Evolutionary conservation across 2,113 vertebrate genomes (phyloP), one percentile per base, ranked within the genome.

Genomic region (Columba janthina): DNA sequence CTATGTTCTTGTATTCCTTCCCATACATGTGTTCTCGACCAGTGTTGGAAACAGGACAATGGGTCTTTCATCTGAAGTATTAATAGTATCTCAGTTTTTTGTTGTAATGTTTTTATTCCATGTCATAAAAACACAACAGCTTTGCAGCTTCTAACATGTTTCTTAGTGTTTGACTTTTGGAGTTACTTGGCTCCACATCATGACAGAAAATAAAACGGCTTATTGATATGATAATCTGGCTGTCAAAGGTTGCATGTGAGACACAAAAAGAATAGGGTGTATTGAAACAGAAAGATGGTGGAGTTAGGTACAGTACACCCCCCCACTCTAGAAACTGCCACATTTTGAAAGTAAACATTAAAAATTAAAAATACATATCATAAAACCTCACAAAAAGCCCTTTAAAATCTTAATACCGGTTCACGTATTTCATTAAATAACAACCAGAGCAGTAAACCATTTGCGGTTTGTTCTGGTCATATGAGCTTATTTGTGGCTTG

Each of bases 401-500:
- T 75, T 87, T 87, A 69, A 93, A 89, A 93, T 57, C 65, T 77
- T 89, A 84, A 90, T 81, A 61, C 11, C 14, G 4, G 4, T 84
- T 87, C 73, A 81, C 14, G 22, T 66, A 56, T 50, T 83, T 95
- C 56, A 85, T 96, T 80, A 84, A 93, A 80, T 36, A 85, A 31
- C 46, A 80, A 36, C 34, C 62, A 77, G 38, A 83, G 36, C 48
- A 88, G 48, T 77, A 80, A 96, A 93, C 2, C 38, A 8, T 58
- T 88, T 97, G 88, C 34, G 90, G 92, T 78, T 93, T 2, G 6
- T 48, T 93, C 67, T 86, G 46, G 60, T 92, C 42, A n/a, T 58
- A 60, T 18, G 72, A 94, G 29, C 34, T 92, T 44, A 19, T 92
- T 90, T 92, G 90, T 90, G 88, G 65, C 57, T 96, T 91, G 64